Evolutionary conservation across 2,888 invertebrate species (phyloP), one percentile per base, ranked within the genome.

Genomic region (Chrysodeixis includens): DNA sequence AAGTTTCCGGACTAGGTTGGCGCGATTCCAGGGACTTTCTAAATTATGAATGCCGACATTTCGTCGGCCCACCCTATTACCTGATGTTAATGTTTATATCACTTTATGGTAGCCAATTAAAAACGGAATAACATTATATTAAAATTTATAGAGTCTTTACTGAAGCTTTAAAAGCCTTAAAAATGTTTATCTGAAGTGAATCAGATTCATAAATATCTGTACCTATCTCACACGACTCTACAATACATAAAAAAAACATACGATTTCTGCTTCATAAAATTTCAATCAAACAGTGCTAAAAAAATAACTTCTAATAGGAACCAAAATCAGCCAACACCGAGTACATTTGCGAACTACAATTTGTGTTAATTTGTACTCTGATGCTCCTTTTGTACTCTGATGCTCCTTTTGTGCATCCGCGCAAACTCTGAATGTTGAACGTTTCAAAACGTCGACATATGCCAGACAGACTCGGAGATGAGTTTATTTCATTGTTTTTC

Each of bases 1-100:
- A 86, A 86, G 88, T 89, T 92, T 92, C 92, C 90, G 89, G 88
- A 90, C 86, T 87, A 87, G 65, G 74, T 86, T 93, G 93, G 92
- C 89, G 60, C 40, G n/a, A 58, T 65, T 87, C 89, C 90, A 90
- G 85, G 76, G 68, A 81, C 80, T 80, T 85, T 83, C 81, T 84
- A 83, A 83, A 83, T 82, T 78, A 83, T 83, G 69, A 56, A 74
- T 71, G 61, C 60, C 64, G 65, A 66, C 69, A 75, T 76, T 71
- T 80, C 69, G 65, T 69, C 76, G 74, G 51, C 30, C 62, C 59
- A 62, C 66, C 65, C 58, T 58, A 61, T 66, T 59, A 74, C 56
- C 61, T 73, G 69, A 52, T 62, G 56, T 30, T 65, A 55, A 61
- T 59, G 54, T 63, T 69, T 68, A 58, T 26, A 71, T 64, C 18